phyloP scores from a whole-genome alignment of 2,888 invertebrate genomes.

The Nymphalis c-album region DNA sequence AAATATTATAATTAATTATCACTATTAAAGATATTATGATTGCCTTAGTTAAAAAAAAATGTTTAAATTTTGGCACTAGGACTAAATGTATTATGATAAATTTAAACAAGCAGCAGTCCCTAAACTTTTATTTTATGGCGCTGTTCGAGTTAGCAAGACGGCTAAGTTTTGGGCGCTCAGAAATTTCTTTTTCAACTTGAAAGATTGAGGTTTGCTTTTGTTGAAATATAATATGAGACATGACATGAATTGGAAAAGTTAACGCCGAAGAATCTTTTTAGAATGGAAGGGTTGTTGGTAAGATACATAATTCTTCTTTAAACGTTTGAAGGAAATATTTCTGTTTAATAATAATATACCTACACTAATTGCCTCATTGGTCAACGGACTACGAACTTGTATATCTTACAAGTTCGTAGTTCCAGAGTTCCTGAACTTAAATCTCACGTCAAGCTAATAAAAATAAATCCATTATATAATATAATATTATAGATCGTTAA shows the following conservation, averaged over 20 bases:
- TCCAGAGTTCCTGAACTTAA: too few relatives aligned
- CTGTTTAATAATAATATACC: too few relatives aligned
- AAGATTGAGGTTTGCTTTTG: slow-evolving; percentile 60
- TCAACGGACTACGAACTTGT: too few relatives aligned
- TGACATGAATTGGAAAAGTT: slow-evolving; percentile 71
- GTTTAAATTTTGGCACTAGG: background rate
- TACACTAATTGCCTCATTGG: too few relatives aligned
- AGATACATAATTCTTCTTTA: slow-evolving; percentile 9
- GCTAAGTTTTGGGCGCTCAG: slow-evolving; percentile 54
- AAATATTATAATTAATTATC: too few relatives aligned
- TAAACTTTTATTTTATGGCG: slow-evolving; percentile 59
- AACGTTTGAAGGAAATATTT: background rate
- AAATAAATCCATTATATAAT: too few relatives aligned
- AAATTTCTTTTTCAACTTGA: slow-evolving; percentile 59
- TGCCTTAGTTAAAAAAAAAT: background rate
- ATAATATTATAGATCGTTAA: too few relatives aligned
- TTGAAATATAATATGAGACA: slow-evolving; percentile 66
- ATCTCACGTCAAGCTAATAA: too few relatives aligned
- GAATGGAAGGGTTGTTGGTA: slow-evolving; percentile 45
- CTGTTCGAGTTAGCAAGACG: slow-evolving; percentile 49
- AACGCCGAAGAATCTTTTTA: slow-evolving; percentile 51
- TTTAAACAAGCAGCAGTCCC: slow-evolving; percentile 13
- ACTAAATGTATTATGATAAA: slow-evolving; percentile 18
- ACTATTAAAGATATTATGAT: too few relatives aligned
- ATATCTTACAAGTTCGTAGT: too few relatives aligned